Evolutionary conservation across 2,888 invertebrate genomes (phyloP).

Genomic region (Phortica magna): DNA sequence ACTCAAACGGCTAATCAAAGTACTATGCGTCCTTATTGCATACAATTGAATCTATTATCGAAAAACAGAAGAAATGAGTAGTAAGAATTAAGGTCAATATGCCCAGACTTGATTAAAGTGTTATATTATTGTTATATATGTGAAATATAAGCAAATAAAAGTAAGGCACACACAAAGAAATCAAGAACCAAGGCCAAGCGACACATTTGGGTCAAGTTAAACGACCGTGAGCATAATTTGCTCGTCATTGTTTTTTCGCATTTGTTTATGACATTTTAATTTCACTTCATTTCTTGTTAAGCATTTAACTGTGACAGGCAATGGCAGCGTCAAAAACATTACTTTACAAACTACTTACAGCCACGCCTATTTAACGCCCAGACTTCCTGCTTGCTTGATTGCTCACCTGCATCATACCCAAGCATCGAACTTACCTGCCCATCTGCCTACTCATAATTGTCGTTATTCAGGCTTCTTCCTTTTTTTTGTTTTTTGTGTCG

Average conservation of each 20-base stretch:
- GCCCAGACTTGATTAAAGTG: too few species aligned
- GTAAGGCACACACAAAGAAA: too few species aligned
- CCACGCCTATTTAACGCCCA: neutral
- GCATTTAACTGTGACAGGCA: neutral
- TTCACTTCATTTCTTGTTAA: slow-evolving; percentile 7
- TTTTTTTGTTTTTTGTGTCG: neutral
- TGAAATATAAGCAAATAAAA: too few species aligned
- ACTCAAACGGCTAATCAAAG: too few species aligned
- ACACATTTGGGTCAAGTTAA: slow-evolving; percentile 22
- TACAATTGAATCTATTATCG: neutral
- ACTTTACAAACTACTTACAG: neutral
- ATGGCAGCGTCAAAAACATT: neutral
- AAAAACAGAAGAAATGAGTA: too few species aligned
- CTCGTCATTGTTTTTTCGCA: slow-evolving; percentile 9
- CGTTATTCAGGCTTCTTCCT: neutral
- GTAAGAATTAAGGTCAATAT: too few species aligned
- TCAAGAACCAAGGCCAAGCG: too few species aligned
- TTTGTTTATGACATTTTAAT: slow-evolving; percentile 22
- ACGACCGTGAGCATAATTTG: slow-evolving; percentile 22
- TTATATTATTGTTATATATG: too few species aligned
- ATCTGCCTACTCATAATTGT: slow-evolving; percentile 13
- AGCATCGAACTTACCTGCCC: neutral
- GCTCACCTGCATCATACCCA: too few species aligned
- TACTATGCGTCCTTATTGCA: too few species aligned
- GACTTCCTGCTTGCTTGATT: neutral